Conservation (phyloP, 2,888 invertebrate genomes). For the Kuschelorhynchus macadamiae region DNA sequence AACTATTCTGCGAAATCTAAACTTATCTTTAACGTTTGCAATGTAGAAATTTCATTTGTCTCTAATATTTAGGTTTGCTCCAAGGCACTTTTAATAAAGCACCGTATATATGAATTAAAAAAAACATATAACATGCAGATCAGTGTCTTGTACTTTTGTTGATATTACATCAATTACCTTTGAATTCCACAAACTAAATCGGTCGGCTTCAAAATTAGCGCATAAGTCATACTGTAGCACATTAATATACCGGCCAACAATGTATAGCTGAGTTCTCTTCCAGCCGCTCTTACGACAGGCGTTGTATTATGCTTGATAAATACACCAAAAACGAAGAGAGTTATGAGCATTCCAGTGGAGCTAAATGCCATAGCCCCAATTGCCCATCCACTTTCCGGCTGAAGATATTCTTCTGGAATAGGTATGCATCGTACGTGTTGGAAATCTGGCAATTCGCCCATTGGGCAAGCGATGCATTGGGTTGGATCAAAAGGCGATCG, state of each 20-base stretch:
- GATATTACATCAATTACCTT: no score
- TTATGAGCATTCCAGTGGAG: conserved; percentile 80
- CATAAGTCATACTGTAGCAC: conserved; percentile 94
- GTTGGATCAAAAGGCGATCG: conserved; percentile 86
- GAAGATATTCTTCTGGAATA: conserved; percentile 86
- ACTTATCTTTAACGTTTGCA: no score
- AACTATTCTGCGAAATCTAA: no score
- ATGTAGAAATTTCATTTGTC: no score
- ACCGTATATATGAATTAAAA: no score
- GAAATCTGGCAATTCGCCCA: conserved; percentile 86
- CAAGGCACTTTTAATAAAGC: no score
- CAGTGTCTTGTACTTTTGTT: no score
- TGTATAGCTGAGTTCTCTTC: conserved; percentile 90
- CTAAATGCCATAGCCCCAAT: conserved; percentile 94
- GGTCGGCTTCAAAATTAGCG: conserved; percentile 87
- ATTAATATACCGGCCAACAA: conserved; percentile 90
- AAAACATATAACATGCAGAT: no score
- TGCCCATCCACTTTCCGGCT: conserved; percentile 90
- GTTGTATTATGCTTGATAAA: conserved; percentile 86
- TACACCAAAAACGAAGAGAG: conserved; percentile 74
- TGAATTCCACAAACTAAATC: conserved; percentile 92
- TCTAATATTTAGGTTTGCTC: no score
- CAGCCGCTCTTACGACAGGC: conserved; percentile 97
- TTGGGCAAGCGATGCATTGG: conserved; percentile 85
- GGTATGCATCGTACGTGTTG: conserved; percentile 81